Evolutionary conservation across 2,888 invertebrate genomes (phyloP).

Genomic region (Drosophila glabriapex): DNA sequence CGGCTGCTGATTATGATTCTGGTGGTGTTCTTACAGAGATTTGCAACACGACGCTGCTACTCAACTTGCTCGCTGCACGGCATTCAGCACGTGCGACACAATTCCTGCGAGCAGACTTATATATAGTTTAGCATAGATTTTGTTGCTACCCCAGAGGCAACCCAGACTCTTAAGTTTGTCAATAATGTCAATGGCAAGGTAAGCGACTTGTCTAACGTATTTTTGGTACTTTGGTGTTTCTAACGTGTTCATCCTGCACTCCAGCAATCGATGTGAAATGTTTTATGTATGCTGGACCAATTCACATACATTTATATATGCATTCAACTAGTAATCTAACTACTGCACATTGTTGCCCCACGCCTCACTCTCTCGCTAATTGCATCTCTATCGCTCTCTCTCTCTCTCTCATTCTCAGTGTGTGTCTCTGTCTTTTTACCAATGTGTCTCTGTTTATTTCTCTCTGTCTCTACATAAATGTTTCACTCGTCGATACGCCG

Average conservation of each 20-base stretch:
- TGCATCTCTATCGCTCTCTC: constrained; percentile 12
- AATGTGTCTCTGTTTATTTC: constrained; percentile 17
- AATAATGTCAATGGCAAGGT: constrained; percentile 65
- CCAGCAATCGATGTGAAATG: constrained; percentile 1
- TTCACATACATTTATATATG: constrained; percentile 6
- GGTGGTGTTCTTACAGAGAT: constrained; percentile 87
- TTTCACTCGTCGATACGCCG: constrained; percentile 30
- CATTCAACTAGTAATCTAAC: not conserved
- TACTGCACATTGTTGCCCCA: constrained; percentile 34
- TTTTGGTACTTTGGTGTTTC: constrained; percentile 46
- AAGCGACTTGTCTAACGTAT: constrained; percentile 58
- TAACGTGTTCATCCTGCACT: constrained; percentile 22
- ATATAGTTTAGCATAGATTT: constrained; percentile 88
- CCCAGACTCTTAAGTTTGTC: constrained; percentile 20
- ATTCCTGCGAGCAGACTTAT: constrained; percentile 94
- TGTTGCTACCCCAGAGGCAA: constrained; percentile 40
- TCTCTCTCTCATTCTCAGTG: constrained; percentile 5
- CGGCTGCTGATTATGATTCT: constrained; percentile 58
- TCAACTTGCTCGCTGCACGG: constrained; percentile 92
- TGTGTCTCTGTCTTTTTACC: constrained; percentile 12
- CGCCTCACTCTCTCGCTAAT: constrained; percentile 14
- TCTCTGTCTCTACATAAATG: constrained; percentile 32
- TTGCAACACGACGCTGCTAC: constrained; percentile 92
- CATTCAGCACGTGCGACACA: constrained; percentile 90
- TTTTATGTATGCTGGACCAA: constrained; percentile 1